Evolutionary conservation across 2,888 invertebrate genomes (phyloP), one percentile per base, ranked within the genome.

Genomic region (Nephrotoma appendiculata): DNA sequence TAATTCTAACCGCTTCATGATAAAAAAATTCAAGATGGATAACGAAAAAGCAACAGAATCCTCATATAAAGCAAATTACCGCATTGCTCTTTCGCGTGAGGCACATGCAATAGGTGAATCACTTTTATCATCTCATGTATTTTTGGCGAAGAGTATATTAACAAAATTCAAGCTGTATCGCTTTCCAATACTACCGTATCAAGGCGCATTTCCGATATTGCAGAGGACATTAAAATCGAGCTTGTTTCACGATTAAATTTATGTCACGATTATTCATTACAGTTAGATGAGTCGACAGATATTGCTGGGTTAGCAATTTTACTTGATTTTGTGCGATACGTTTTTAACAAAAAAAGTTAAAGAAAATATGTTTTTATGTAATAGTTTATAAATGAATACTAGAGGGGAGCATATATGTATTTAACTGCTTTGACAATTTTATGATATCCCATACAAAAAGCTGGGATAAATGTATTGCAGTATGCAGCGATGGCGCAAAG

Each of bases 51-150:
- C n/a, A n/a, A n/a, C n/a, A n/a, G n/a, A n/a, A n/a, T n/a, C n/a
- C n/a, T n/a, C n/a, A n/a, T n/a, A n/a, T n/a, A n/a, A n/a, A 86
- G 87, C 86, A 57, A 83, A 9, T 83, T 87, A 86, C 52, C 86
- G 87, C 41, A 86, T 86, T 86, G 86, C 86, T 86, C 85, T 71
- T 9, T 86, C 87, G 85, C 86, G 86, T 44, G 86, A 87, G 85
- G 86, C 86, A 86, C 87, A 86, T 86, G 86, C 85, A 83, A 87
- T 87, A 85, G 87, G 86, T 85, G 87, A 86, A 86, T 86, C 86
- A 87, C 86, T 87, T 86, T 85, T 83, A 83, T 83, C 41, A 11
- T 83, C 19, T 83, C 83, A 19, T 83, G 83, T 31, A 19, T 83
- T 19, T 83, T 83, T 15, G 4, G 83, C 83, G 83, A 83, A 83